These are phyloP conservation scores for Eulemur macaco DNA, from an alignment of 2,113 vertebrate genomes.

Conservation along the genomic window DNA sequence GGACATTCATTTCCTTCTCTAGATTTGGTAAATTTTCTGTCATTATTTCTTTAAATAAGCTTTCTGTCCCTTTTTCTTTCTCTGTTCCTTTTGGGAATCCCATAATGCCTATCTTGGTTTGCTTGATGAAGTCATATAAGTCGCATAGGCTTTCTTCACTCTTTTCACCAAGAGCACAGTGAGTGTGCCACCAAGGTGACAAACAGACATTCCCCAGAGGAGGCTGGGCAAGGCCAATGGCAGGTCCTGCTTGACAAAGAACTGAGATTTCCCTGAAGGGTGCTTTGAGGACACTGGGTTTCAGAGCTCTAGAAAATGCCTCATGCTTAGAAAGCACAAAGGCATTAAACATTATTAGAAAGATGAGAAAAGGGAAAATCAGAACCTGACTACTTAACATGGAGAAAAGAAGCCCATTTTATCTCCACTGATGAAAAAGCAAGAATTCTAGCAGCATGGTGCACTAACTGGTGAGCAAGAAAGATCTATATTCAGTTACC, in stretches of 20 bases:
- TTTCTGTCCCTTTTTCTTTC: background rate
- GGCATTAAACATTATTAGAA: background rate
- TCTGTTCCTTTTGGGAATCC: background rate
- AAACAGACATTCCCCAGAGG: background rate
- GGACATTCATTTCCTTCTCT: background rate
- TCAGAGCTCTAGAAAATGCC: background rate
- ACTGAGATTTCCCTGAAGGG: background rate
- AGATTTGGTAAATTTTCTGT: background rate
- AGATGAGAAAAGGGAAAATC: background rate
- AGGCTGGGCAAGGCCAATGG: background rate
- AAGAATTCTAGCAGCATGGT: background rate
- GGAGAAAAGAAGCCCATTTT: background rate
- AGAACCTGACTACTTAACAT: background rate
- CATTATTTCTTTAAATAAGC: background rate
- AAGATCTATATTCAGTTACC: background rate
- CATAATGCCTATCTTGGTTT: background rate
- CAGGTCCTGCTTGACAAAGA: background rate
- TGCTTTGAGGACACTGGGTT: background rate
- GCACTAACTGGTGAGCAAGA: accelerated
- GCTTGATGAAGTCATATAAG: background rate
- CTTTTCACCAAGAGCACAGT: background rate
- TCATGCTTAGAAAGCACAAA: background rate
- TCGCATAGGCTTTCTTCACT: background rate
- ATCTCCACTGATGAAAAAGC: too few species aligned
- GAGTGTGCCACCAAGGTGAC: too few species aligned